Evolutionary conservation across 2,888 invertebrate species (phyloP), one percentile per base, ranked within the genome.

Genomic region (Epirrhoe alternata): DNA sequence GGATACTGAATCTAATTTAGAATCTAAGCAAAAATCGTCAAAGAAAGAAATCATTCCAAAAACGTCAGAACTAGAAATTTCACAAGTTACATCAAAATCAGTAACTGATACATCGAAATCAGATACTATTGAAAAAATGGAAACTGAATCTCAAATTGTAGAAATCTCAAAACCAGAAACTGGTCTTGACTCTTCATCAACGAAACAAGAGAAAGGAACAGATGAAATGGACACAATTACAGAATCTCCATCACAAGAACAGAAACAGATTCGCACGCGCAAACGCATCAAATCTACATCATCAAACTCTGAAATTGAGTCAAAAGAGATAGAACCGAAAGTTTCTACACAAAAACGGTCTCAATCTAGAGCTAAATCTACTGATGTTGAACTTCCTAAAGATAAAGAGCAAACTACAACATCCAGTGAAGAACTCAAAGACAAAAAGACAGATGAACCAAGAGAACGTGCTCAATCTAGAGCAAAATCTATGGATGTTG

Each of bases 251-350:
- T 4, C 47, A 6, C 30, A 16, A 31, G 31, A 59, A 61, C 65
- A 61, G 7, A 66, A 63, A 64, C 7, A 53, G 45, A 54, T 17
- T 58, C 77, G 72, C 24, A 55, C 72, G 47, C 75, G 77, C n/a
- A 82, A 81, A 72, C 79, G 81, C 5, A 70, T 72, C 0, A 78
- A 77, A 67, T 85, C 85, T 0, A 80, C 77, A 7, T 76, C 84
- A 2, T 82, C 85, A 0, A 79, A 78, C 42, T 12, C 50, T 59
- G 63, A 57, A 65, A 42, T 42, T 42, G 38, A 42, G 4, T 4
- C 38, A 4, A 42, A 42, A 42, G 33, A 7, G 24, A 3, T 24
- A 24, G 24, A 24, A 31, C 66, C 65, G 10, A 68, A 50, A 59
- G 71, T 69, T 1, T 64, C 73, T 16, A 49, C 56, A 6, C 70